Conservation (phyloP, 1,140 invertebrate genomes). For the Pectinophora gossypiella region DNA sequence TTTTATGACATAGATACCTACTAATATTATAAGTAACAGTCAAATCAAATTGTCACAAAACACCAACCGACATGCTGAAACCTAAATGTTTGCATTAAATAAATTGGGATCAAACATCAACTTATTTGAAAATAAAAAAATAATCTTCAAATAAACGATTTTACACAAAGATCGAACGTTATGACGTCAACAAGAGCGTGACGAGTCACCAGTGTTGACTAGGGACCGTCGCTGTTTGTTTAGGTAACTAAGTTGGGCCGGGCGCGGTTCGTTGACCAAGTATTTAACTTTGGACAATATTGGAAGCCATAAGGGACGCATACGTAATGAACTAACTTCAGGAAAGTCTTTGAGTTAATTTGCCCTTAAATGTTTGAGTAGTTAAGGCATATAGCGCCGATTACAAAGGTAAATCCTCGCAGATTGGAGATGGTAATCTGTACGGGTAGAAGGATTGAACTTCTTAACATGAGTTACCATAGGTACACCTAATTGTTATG, state of each 20-base stretch:
- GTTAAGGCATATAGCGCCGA: not conserved
- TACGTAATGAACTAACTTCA: constrained; percentile 39
- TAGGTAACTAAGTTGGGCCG: constrained; percentile 57
- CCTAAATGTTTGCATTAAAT: no score
- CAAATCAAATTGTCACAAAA: no score
- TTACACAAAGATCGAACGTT: constrained; percentile 22
- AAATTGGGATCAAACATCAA: no score
- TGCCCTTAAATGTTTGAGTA: not conserved
- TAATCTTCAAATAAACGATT: no score
- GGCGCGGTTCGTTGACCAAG: constrained; percentile 46
- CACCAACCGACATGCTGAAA: no score
- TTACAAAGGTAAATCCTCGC: not conserved
- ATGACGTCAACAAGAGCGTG: constrained; percentile 18
- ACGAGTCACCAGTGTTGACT: constrained; percentile 25
- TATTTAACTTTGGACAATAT: constrained; percentile 56
- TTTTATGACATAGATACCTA: no score
- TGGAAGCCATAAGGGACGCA: constrained; percentile 32
- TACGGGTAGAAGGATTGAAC: no score
- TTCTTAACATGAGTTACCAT: no score
- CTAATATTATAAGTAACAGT: no score
- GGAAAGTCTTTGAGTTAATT: constrained; percentile 5
- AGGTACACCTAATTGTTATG: no score
- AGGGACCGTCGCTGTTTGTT: constrained; percentile 50
- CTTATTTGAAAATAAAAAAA: no score
- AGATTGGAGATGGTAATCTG: not conserved